Evolutionary conservation across 2,113 vertebrate genomes (phyloP).

Genomic region (Melierax canorus): DNA sequence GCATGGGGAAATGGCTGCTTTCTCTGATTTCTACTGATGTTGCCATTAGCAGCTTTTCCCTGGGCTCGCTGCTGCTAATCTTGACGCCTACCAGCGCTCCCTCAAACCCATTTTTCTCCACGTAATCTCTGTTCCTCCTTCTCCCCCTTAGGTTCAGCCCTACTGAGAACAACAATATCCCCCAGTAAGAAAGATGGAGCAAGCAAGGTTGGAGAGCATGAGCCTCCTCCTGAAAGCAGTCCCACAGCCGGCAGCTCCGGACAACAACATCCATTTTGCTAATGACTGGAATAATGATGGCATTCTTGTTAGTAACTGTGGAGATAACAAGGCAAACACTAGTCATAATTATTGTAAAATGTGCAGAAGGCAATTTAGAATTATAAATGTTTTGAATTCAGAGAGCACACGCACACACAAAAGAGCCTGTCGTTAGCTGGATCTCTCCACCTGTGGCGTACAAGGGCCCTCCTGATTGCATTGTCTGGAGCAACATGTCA

Average conservation of each 20-base stretch:
- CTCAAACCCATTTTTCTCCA: background rate
- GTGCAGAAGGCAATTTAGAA: constrained; percentile 27
- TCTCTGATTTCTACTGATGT: background rate
- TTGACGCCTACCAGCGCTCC: background rate
- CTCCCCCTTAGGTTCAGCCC: background rate
- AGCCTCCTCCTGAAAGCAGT: background rate
- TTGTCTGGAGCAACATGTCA: background rate
- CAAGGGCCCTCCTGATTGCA: background rate
- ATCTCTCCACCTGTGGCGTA: background rate
- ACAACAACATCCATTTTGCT: constrained; percentile 46
- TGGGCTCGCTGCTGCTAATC: background rate
- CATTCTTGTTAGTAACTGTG: constrained; percentile 40
- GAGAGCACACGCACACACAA: background rate
- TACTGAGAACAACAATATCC: background rate
- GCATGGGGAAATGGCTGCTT: background rate
- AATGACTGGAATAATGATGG: constrained; percentile 36
- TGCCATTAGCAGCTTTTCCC: background rate
- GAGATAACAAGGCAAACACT: constrained; percentile 36
- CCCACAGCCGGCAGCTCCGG: background rate
- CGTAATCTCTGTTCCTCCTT: background rate
- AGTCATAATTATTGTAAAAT: constrained; percentile 13
- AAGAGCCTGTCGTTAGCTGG: background rate
- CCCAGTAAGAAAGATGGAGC: background rate
- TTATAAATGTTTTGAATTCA: constrained; percentile 32
- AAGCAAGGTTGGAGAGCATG: background rate